phyloP scores from a whole-genome alignment of 1,140 invertebrate genomes.

The Antheraea pernyi region DNA sequence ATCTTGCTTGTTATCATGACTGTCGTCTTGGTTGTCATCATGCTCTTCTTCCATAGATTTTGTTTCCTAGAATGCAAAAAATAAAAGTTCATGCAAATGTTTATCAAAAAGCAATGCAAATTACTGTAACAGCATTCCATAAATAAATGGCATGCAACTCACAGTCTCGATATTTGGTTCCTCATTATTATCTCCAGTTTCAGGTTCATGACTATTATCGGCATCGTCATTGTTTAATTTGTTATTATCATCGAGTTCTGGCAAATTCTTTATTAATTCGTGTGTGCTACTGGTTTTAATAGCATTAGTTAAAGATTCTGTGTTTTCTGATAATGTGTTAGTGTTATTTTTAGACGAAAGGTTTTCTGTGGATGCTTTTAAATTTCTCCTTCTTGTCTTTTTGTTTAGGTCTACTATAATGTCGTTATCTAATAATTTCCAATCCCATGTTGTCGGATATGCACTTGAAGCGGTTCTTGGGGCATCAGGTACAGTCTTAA shows the following conservation, averaged over 20 bases:
- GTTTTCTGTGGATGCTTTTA: constrained; percentile 71
- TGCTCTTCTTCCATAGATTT: constrained; percentile 24
- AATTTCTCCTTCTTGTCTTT: constrained; percentile 62
- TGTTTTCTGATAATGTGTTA: constrained; percentile 56
- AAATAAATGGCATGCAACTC: constrained; percentile 43
- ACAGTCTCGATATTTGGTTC: constrained; percentile 54
- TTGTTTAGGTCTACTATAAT: constrained; percentile 66
- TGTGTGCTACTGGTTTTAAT: constrained; percentile 72
- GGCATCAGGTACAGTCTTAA: constrained; percentile 88
- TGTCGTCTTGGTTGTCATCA: constrained; percentile 24
- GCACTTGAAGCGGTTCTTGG: constrained; percentile 85
- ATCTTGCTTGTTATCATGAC: constrained; percentile 31
- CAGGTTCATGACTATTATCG: constrained; percentile 17
- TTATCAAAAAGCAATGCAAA: constrained; percentile 70
- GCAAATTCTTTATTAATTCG: constrained; percentile 64
- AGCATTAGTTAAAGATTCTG: constrained; percentile 44
- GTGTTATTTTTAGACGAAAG: constrained; percentile 68
- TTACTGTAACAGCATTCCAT: constrained; percentile 45
- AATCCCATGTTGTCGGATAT: constrained; percentile 86
- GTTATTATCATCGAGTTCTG: constrained; percentile 63
- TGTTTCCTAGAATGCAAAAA: constrained; percentile 67
- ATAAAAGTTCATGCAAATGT: constrained; percentile 69
- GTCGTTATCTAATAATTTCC: constrained; percentile 82
- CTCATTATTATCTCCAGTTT: constrained; percentile 25
- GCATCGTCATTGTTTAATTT: constrained; percentile 35